phyloP scores from a whole-genome alignment of 2,797 vertebrate species.

The Periparus ater region DNA sequence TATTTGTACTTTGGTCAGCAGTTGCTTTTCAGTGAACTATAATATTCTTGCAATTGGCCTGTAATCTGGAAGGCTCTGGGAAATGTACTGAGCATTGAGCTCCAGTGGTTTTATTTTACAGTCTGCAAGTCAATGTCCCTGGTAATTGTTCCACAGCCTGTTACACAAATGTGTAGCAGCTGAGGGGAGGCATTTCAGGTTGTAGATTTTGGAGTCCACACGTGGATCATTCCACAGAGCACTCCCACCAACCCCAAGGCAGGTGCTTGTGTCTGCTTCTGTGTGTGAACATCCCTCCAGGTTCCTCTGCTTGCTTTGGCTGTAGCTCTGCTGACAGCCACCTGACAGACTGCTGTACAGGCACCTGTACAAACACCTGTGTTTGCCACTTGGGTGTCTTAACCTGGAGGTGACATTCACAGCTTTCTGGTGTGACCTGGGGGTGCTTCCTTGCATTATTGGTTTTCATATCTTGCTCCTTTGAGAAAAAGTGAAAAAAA shows the following conservation, averaged over 20 bases:
- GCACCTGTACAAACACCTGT: neutral
- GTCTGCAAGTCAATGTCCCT: neutral
- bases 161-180: neutral
- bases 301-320: neutral
- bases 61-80: neutral
- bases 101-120: neutral
- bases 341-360: too few species aligned
- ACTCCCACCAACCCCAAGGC: too few species aligned
- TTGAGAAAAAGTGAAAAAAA: neutral
- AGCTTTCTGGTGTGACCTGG: neutral
- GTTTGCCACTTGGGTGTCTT: neutral
- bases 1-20: neutral
- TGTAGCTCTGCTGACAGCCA: neutral
- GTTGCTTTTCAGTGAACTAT: neutral
- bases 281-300: neutral
- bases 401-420: neutral
- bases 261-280: neutral
- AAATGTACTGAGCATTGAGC: neutral
- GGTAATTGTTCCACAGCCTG: neutral
- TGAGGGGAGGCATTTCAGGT: neutral
- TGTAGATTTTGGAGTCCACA: neutral
- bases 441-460: accelerated
- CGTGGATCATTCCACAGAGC: neutral
- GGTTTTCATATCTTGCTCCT: neutral
- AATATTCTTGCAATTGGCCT: neutral